Conservation (phyloP, 2,797 vertebrate species). For the Dipus sagitta region DNA sequence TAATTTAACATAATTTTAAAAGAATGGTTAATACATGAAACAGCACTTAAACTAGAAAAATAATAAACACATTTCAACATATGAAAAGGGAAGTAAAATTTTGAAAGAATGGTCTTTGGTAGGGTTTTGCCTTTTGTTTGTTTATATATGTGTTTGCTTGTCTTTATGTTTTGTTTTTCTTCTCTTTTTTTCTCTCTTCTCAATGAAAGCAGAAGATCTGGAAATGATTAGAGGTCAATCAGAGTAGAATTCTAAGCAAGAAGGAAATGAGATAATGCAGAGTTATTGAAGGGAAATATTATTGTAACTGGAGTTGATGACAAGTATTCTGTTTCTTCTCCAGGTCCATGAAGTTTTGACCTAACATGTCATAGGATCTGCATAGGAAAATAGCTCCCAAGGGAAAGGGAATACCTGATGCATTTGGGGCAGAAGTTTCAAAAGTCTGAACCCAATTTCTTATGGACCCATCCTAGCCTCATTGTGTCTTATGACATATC, state of each 20-base stretch:
- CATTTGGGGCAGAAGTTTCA: background rate
- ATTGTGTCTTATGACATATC: background rate
- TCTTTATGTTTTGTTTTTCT: background rate
- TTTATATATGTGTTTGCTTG: background rate
- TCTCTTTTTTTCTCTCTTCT: background rate
- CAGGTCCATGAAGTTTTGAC: background rate
- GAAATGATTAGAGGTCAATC: background rate
- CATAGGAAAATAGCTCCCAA: background rate
- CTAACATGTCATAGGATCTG: background rate
- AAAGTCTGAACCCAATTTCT: background rate
- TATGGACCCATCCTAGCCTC: background rate
- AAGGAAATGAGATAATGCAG: background rate
- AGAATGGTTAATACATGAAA: background rate
- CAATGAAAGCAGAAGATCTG: background rate
- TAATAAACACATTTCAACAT: background rate
- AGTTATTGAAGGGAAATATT: background rate
- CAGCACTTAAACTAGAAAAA: background rate
- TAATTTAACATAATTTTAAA: no score
- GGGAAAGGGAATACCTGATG: background rate
- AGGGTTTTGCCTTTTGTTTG: no score
- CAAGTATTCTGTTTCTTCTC: background rate
- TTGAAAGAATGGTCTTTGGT: background rate
- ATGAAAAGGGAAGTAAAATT: background rate
- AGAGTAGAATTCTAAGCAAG: background rate
- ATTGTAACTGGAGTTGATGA: background rate